Conservation (phyloP, 2,888 invertebrate species). For the Apotomis capreana region DNA sequence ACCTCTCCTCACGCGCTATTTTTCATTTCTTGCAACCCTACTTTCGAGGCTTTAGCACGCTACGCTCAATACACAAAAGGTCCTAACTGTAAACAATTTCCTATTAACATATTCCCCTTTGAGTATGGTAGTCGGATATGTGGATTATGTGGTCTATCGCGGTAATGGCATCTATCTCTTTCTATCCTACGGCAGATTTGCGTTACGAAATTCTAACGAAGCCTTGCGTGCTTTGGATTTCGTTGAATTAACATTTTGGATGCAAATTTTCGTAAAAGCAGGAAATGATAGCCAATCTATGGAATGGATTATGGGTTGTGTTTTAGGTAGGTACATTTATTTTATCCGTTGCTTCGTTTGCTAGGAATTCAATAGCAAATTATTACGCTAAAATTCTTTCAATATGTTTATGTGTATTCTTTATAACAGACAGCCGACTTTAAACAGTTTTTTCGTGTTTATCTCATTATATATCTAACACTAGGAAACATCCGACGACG, state of each 20-base stretch:
- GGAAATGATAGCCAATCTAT: constrained; percentile 2
- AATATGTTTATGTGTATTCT: too few species aligned
- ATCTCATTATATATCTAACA: too few species aligned
- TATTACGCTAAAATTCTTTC: too few species aligned
- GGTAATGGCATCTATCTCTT: background rate
- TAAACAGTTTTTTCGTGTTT: too few species aligned
- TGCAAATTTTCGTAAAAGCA: constrained; percentile 2
- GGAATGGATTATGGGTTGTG: background rate
- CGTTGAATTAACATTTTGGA: background rate
- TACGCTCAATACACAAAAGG: background rate
- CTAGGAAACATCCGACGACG: too few species aligned
- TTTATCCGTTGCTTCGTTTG: too few species aligned
- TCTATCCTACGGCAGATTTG: background rate
- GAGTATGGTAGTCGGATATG: background rate
- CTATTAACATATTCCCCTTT: background rate
- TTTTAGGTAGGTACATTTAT: background rate
- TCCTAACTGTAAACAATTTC: background rate
- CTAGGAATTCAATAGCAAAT: too few species aligned
- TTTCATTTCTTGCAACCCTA: constrained; percentile 21
- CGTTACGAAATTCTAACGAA: background rate
- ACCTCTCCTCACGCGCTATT: constrained; percentile 29
- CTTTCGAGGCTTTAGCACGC: constrained; percentile 5
- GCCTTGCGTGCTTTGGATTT: background rate
- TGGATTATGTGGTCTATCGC: background rate
- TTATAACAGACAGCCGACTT: too few species aligned